Percentiles rank a stretch among this genome's conserved stretches.
phyloP scores from a whole-genome alignment of 2,113 vertebrate genomes.

The Apaloderma vittatum region DNA sequence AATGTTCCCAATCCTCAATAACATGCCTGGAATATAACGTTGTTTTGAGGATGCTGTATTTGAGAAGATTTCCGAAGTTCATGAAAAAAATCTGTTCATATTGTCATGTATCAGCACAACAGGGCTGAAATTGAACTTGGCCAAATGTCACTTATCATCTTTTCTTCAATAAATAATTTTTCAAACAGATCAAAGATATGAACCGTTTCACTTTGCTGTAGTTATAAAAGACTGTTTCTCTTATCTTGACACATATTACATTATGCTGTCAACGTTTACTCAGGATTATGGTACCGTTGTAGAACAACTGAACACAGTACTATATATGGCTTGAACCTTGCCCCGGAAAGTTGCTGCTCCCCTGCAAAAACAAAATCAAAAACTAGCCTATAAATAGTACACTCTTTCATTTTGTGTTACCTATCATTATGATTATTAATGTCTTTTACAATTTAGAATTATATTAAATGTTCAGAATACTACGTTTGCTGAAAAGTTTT shows the following conservation, averaged over 20 bases:
- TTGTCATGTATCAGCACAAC: not conserved
- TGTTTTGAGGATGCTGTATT: not conserved
- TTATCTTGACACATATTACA: not conserved
- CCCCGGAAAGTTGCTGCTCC: not conserved
- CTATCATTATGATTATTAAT: not conserved
- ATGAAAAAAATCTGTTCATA: not conserved
- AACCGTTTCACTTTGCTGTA: not conserved
- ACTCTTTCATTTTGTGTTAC: not conserved
- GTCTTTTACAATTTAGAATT: not conserved
- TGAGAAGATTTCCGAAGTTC: not conserved
- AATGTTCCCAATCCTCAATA: not conserved
- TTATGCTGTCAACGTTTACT: not conserved
- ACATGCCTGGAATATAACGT: not conserved
- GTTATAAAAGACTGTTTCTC: not conserved
- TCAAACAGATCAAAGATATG: not conserved
- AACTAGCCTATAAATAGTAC: not conserved
- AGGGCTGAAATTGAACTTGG: not conserved
- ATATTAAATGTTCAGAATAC: not conserved
- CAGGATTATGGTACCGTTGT: not conserved
- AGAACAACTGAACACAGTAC: not conserved
- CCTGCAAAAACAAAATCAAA: not conserved
- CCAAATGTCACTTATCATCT: not conserved
- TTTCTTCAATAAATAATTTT: not conserved
- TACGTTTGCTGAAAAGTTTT: not conserved
- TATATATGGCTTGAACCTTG: not conserved